These are phyloP conservation scores for Nothura maculosa DNA, from an alignment of 2,797 vertebrate genomes.

Conservation along the genomic window DNA sequence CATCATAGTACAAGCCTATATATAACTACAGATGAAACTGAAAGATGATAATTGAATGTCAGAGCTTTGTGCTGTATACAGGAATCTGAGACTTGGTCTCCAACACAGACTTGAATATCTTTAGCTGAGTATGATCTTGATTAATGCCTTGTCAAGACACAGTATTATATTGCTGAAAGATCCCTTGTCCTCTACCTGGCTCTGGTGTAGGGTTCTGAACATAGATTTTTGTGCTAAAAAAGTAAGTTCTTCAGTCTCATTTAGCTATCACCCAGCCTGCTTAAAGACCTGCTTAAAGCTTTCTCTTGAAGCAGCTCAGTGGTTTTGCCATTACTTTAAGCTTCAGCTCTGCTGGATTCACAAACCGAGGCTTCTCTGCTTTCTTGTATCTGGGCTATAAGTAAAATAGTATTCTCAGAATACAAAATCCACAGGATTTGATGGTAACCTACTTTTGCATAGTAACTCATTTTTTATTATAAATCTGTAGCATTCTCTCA, in stretches of 20 bases:
- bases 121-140: not conserved
- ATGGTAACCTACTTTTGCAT: not conserved
- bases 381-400: not conserved
- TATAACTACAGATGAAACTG: slow-evolving; percentile 27
- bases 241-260: fast-evolving
- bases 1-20: not conserved
- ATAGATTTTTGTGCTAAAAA: not conserved
- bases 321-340: not conserved
- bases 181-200: not conserved
- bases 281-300: not conserved
- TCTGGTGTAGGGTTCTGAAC: not conserved
- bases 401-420: not conserved
- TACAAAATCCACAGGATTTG: not conserved
- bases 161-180: fast-evolving
- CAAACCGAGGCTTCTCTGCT: not conserved
- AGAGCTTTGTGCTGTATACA: not conserved
- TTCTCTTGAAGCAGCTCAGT: not conserved
- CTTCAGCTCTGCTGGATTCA: not conserved
- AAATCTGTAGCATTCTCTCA: not conserved
- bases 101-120: not conserved
- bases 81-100: not conserved
- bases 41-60: slow-evolving; percentile 2
- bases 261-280: not conserved
- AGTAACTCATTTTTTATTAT: not conserved
- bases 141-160: not conserved